Evolutionary conservation across 2,888 invertebrate species (phyloP), one percentile per base, ranked within the genome.

Genomic region (Drosophila falleni): DNA sequence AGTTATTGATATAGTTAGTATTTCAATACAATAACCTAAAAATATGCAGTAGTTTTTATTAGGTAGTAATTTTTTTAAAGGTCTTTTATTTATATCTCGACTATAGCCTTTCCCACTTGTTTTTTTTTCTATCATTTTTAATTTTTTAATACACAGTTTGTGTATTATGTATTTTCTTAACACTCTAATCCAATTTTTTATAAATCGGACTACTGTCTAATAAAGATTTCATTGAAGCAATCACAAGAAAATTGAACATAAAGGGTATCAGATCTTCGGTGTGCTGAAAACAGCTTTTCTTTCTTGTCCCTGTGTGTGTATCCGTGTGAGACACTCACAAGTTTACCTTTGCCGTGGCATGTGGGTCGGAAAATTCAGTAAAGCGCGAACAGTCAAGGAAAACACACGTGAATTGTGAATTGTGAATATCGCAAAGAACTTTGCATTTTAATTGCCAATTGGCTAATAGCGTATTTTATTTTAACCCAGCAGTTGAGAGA

Each of bases 281-380:
- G 5, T 35, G 2, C 13, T 13, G 35, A 35, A 13, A 35, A 5
- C 5, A 13, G 35, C 35, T 35, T 3, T 68, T 44, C 56, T 58
- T 26, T 39, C 13, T 4, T 33, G 23, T 19, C 16, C 41, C 23
- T 51, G 29, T 47, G 33, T 62, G 31, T 60, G 41, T 53, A 47
- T 54, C 29, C 49, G 51, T 65, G 62, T 63, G 58, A n/a, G 41
- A 31, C 39, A 35, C 44, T 39, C 60, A 53, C 47, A 54, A 87
- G 85, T 83, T 88, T 87, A 89, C 87, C 74, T 89, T 74, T 51
- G 66, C 46, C 29, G 60, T 63, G 61, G 72, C 69, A 71, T 31
- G 69, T 46, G 69, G 59, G 51, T 59, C 53, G 74, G 74, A 54
- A 74, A 80, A 75, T 83, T 89, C 80, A 89, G 89, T 89, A 67